Evolutionary conservation across 2,888 invertebrate species (phyloP).

Genomic region (Apamea sordens): DNA sequence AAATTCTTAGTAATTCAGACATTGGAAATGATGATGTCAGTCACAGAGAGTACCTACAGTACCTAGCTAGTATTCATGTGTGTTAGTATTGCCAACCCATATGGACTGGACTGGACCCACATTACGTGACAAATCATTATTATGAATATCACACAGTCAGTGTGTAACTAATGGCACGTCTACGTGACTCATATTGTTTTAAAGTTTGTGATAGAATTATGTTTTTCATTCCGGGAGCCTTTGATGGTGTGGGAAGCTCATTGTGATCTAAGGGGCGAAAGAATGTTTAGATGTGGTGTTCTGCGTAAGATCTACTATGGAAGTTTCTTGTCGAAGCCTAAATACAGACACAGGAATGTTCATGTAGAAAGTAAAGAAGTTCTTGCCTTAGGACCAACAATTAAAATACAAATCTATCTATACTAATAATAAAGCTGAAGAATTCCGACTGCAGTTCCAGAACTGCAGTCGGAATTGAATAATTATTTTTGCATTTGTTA

Average conservation of each 20-base stretch:
- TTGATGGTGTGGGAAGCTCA: slow-evolving; percentile 26
- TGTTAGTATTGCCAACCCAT: slow-evolving; percentile 27
- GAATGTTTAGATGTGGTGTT: background rate
- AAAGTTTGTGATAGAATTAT: slow-evolving; percentile 46
- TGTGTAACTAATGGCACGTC: slow-evolving; percentile 25
- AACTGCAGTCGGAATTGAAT: background rate
- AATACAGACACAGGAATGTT: background rate
- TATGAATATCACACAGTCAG: slow-evolving; percentile 46
- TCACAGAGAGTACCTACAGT: background rate
- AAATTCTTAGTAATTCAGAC: slow-evolving; percentile 20
- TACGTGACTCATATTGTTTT: slow-evolving; percentile 56
- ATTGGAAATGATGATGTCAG: slow-evolving; percentile 27
- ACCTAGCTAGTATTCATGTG: slow-evolving; percentile 1
- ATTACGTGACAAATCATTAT: slow-evolving; percentile 66
- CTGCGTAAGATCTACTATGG: too few species aligned
- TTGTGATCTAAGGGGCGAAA: background rate
- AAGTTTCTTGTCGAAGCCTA: background rate
- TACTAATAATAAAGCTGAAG: background rate
- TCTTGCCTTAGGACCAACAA: background rate
- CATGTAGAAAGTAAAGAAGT: background rate
- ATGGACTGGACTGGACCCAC: slow-evolving; percentile 50
- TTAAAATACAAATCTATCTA: background rate
- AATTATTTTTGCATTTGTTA: background rate
- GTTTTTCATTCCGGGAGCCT: slow-evolving; percentile 40
- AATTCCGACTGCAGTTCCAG: too few species aligned